A percentile compares a stretch with the other conserved stretches of the same genome.
These are phyloP conservation scores for Cylas formicarius DNA, from an alignment of 1,140 invertebrate species.

Conservation along the genomic window DNA sequence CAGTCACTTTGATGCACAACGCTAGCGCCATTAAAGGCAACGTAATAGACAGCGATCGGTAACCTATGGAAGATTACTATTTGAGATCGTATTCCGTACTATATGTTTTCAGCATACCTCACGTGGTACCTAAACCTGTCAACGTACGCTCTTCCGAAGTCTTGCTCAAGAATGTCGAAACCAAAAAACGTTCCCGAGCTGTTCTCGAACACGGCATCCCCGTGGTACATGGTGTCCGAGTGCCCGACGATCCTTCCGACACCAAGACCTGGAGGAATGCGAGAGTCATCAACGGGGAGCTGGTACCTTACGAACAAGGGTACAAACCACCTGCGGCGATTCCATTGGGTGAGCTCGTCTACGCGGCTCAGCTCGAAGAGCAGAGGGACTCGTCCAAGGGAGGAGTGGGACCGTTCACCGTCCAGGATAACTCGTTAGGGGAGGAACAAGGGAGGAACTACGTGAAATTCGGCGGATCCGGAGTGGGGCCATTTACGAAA, in stretches of 20 bases:
- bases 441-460: slow-evolving; percentile 15
- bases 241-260: slow-evolving; percentile 76
- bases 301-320: slow-evolving; percentile 61
- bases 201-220: slow-evolving; percentile 62
- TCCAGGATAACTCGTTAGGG: slow-evolving; percentile 36
- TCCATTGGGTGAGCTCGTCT: slow-evolving; percentile 47
- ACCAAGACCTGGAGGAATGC: slow-evolving; percentile 76
- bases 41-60: slow-evolving; percentile 39
- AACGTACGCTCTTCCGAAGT: slow-evolving; percentile 55
- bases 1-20: slow-evolving; percentile 30
- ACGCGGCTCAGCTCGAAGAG: slow-evolving; percentile 41
- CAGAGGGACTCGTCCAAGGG: slow-evolving; percentile 22
- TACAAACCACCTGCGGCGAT: slow-evolving; percentile 55
- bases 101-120: slow-evolving; percentile 36
- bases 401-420: slow-evolving; percentile 37
- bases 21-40: slow-evolving; percentile 27
- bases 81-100: background rate
- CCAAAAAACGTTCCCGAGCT: slow-evolving; percentile 44
- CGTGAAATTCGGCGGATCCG: too few relatives aligned
- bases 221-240: slow-evolving; percentile 69
- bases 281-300: slow-evolving; percentile 71
- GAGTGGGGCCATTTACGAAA: slow-evolving; percentile 49
- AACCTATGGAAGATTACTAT: slow-evolving; percentile 3
- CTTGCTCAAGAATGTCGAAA: slow-evolving; percentile 49
- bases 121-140: slow-evolving; percentile 60